Conservation (phyloP, 2,113 vertebrate genomes). For the Chrysemys picta region DNA sequence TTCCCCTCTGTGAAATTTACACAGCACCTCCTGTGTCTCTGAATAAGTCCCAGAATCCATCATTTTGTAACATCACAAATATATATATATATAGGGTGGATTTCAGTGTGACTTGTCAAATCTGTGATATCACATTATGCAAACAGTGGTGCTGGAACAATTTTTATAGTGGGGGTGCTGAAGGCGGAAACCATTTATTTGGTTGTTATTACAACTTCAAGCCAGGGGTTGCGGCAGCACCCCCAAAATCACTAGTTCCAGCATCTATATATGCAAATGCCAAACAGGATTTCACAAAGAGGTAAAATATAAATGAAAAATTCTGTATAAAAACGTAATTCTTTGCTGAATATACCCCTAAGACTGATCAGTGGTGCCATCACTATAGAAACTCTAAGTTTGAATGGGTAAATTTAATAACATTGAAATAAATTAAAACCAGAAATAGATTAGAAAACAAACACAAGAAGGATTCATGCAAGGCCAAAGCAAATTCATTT, state of each 20-base stretch:
- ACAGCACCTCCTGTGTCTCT: fast-evolving
- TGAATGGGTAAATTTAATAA: slow-evolving; percentile 42
- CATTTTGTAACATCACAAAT: background rate
- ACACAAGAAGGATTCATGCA: background rate
- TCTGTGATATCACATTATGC: background rate
- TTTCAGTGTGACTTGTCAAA: background rate
- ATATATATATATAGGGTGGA: background rate
- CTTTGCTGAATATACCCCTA: background rate
- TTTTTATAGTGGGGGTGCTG: too few relatives aligned
- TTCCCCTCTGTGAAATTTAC: background rate
- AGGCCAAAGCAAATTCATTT: background rate
- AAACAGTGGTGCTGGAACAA: too few relatives aligned
- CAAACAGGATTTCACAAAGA: slow-evolving; percentile 1
- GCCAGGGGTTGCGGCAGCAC: too few relatives aligned
- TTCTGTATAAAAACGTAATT: slow-evolving; percentile 22
- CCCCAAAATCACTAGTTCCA: too few relatives aligned
- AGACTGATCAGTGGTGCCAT: slow-evolving; percentile 33
- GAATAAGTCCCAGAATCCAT: fast-evolving
- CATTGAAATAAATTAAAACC: slow-evolving; percentile 49
- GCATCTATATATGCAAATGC: background rate
- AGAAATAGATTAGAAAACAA: background rate
- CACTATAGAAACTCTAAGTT: slow-evolving; percentile 22
- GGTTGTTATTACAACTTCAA: too few relatives aligned
- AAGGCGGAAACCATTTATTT: too few relatives aligned
- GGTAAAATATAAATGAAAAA: slow-evolving; percentile 15